These are phyloP conservation scores for Helicoverpa armigera DNA, from an alignment of 1,140 invertebrate species.

Conservation along the genomic window DNA sequence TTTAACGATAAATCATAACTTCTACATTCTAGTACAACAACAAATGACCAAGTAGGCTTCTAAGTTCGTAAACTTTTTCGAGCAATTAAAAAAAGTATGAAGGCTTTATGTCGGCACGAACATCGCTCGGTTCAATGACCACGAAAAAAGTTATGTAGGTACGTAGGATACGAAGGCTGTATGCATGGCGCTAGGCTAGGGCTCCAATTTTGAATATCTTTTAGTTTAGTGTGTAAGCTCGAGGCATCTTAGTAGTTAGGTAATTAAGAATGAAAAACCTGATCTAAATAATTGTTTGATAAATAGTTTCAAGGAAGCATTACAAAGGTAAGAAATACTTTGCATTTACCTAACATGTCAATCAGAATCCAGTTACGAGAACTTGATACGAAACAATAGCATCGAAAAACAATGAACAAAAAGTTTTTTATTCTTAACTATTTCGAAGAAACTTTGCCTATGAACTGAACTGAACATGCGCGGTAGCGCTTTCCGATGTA, in stretches of 20 bases:
- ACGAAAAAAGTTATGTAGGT: conserved; percentile 43
- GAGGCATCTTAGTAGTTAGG: neutral
- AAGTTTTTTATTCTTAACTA: conserved; percentile 35
- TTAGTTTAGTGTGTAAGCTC: neutral
- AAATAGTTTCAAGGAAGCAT: conserved; percentile 24
- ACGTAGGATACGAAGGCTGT: conserved; percentile 30
- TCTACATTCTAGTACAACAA: neutral
- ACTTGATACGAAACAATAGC: conserved; percentile 15
- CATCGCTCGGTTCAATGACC: conserved; percentile 67
- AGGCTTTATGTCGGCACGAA: conserved; percentile 67
- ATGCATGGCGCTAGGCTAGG: conserved; percentile 15
- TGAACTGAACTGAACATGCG: conserved; percentile 78
- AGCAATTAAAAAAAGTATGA: conserved; percentile 57
- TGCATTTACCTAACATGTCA: neutral
- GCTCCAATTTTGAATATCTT: conserved; percentile 10
- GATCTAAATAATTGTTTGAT: neutral
- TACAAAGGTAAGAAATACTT: neutral
- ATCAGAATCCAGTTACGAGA: neutral
- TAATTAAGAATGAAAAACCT: neutral
- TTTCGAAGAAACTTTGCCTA: conserved; percentile 65
- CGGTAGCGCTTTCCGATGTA: conserved; percentile 74
- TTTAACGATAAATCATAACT: neutral
- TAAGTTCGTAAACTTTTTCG: conserved; percentile 8
- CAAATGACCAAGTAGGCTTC: neutral
- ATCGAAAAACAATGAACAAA: conserved; percentile 20